Evolutionary conservation across 1,140 invertebrate genomes (phyloP).

Genomic region (Scaptomyza graminum): DNA sequence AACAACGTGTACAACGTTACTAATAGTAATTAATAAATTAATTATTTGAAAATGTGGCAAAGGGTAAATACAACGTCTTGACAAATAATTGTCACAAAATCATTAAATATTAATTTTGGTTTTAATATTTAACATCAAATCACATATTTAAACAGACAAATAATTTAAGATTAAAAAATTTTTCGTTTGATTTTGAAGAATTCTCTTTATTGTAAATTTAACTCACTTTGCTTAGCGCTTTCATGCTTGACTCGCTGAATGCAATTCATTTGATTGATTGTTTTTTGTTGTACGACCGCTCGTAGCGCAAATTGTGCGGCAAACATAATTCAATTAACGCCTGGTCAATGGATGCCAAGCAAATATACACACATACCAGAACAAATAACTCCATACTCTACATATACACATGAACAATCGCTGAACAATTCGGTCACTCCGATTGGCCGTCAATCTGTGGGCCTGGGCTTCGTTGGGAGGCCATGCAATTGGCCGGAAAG

Average conservation of each 20-base stretch:
- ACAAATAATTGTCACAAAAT: not conserved
- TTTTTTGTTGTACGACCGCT: conserved; percentile 42
- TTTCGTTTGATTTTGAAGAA: not conserved
- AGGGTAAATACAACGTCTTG: not conserved
- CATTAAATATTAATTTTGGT: not conserved
- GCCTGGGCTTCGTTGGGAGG: conserved; percentile 4
- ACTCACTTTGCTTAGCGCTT: conserved; percentile 8
- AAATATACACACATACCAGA: conserved; percentile 25
- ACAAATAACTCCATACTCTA: conserved; percentile 26
- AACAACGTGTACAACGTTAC: not conserved
- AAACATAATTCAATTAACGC: conserved; percentile 81
- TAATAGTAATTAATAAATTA: not conserved
- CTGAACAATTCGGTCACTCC: conserved; percentile 1
- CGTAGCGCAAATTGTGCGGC: conserved; percentile 67
- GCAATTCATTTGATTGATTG: conserved; percentile 23
- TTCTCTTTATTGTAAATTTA: not conserved
- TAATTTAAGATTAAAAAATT: not conserved
- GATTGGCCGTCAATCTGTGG: conserved; percentile 25
- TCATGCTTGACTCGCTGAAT: conserved; percentile 16
- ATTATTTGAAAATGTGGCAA: not conserved
- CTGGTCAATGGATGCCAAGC: conserved; percentile 55
- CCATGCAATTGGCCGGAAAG: conserved; percentile 72
- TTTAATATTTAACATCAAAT: not conserved
- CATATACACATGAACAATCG: conserved; percentile 1
- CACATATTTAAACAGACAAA: not conserved